Conservation (phyloP, 2,113 vertebrate species). For the Argyrosomus japonicus region DNA sequence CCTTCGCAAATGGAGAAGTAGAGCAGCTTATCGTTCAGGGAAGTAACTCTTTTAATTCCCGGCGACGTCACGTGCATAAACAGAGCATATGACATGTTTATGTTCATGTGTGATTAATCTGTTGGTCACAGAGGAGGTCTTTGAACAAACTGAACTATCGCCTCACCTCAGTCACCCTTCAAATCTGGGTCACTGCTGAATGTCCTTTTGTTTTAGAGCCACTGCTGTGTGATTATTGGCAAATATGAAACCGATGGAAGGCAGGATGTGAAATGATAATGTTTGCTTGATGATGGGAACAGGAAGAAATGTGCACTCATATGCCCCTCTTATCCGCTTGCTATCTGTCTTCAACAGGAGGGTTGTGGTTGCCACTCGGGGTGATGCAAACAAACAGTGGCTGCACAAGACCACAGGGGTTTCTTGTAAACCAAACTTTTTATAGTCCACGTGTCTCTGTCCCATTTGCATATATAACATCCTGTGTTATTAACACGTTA, state of each 20-base stretch:
- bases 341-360: slow-evolving; percentile 26
- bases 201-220: slow-evolving; percentile 11
- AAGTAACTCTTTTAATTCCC: slow-evolving; percentile 31
- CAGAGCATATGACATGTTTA: slow-evolving; percentile 17
- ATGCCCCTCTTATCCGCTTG: slow-evolving; percentile 15
- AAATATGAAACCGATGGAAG: slow-evolving; percentile 18
- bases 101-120: slow-evolving; percentile 12
- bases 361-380: not conserved
- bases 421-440: slow-evolving; percentile 3
- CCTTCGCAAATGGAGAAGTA: slow-evolving; percentile 47
- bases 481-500: not conserved
- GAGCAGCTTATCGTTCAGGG: slow-evolving; percentile 31
- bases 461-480: not conserved
- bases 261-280: slow-evolving; percentile 45
- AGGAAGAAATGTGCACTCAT: slow-evolving; percentile 43
- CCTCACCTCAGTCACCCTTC: not conserved
- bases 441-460: not conserved
- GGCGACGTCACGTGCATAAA: not conserved
- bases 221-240: slow-evolving; percentile 40
- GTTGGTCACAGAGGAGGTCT: not conserved
- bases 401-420: not conserved
- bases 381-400: slow-evolving; percentile 23
- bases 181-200: slow-evolving; percentile 24
- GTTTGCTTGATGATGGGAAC: slow-evolving; percentile 43
- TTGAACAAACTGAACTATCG: not conserved